Evolutionary conservation across 2,113 vertebrate genomes (phyloP), one percentile per base, ranked within the genome.

Genomic region (Xenus cinereus): DNA sequence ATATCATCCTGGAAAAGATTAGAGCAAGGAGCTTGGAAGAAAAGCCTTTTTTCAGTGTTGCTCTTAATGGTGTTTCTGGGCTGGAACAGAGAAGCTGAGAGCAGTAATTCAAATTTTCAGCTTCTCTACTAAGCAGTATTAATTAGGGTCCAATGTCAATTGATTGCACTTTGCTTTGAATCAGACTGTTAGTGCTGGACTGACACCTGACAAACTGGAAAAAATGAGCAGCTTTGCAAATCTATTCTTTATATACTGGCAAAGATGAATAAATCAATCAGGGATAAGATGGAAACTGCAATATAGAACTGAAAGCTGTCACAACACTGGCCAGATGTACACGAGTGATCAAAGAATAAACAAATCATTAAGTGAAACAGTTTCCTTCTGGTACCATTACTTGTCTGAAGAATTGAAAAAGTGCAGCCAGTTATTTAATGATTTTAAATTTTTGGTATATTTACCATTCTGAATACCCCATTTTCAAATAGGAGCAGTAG

Each of bases 281-380:
- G 48, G 66, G 79, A 46, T 91, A 84, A 94, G 90, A 95, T 59
- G 74, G 89, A 92, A 97, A 97, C 79, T 75, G 73, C 90, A 94
- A 80, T 90, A 86, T 19, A 94, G 88, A 86, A 81, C 33, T 92
- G 93, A 96, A 95, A 95, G 76, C 91, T 95, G 96, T 94, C 96
- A 95, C 84, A 96, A 92, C 84, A 94, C 96, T 95, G 92, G 89
- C 94, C 92, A 95, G 94, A 95, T 97, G 93, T 91, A 94, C 77
- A 73, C 17, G 53, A 97, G 63, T 50, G 84, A 95, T 96, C 80
- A 91, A 89, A 93, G 84, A 95, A 95, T 92, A 96, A 97, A 92
- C 89, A 96, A 95, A 92, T 95, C 80, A 93, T 96, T 95, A 97
- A 82, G 54, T 69, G 87, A 93, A 96, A 93, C 80, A 73, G 35